Conservation (phyloP, 2,888 invertebrate species). For the Coelopa pilipes region DNA sequence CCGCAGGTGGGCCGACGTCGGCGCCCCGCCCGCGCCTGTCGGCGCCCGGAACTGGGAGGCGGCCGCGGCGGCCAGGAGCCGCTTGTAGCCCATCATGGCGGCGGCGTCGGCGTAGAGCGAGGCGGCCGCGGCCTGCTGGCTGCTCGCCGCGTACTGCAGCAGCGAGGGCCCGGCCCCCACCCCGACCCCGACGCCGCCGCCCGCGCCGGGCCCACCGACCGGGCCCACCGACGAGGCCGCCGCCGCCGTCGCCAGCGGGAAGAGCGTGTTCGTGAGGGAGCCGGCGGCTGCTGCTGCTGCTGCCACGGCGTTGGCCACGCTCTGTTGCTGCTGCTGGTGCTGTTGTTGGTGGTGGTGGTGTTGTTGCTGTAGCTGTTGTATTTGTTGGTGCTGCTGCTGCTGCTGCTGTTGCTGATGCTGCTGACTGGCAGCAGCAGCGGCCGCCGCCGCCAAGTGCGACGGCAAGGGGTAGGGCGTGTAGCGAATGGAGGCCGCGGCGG, state of each 20-base stretch:
- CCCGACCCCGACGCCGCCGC: constrained; percentile 55
- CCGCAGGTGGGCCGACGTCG: constrained; percentile 39
- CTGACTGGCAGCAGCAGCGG: constrained; percentile 60
- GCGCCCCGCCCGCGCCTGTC: constrained; percentile 48
- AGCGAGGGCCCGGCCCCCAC: constrained; percentile 67
- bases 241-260: constrained; percentile 70
- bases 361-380: constrained; percentile 62
- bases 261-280: constrained; percentile 56
- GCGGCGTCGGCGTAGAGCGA: constrained; percentile 64
- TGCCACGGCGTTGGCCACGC: constrained; percentile 48
- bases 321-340: constrained; percentile 64
- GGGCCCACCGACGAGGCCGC: constrained; percentile 72
- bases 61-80: constrained; percentile 65
- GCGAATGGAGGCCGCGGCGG: constrained; percentile 68
- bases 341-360: no score
- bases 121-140: constrained; percentile 69
- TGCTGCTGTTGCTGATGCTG: constrained; percentile 68
- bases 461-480: constrained; percentile 75
- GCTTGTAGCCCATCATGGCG: constrained; percentile 65
- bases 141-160: constrained; percentile 71
- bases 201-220: constrained; percentile 48
- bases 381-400: constrained; percentile 64
- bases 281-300: constrained; percentile 57
- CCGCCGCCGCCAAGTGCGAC: constrained; percentile 65
- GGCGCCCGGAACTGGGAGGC: constrained; percentile 61